Base-by-base conservation (phyloP, 2,888 invertebrate genomes). In the Liopterus haemorrhoidalis region DNA sequence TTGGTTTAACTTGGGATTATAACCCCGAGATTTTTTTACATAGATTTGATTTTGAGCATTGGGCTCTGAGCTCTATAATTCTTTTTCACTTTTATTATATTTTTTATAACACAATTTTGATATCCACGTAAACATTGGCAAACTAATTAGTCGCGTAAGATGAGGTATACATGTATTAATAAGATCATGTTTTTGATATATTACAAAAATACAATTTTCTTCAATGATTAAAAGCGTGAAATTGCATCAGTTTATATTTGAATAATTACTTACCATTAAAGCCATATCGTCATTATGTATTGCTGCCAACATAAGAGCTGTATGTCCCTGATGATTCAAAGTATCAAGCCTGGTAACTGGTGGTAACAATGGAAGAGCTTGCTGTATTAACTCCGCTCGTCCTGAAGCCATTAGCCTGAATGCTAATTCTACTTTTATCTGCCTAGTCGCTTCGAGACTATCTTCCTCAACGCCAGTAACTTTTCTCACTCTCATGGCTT, bases 351-450 rank as follows among this genome's bases (percentile, higher is more conserved):
- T 72, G 20, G 85, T 81, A 0, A 79, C 69, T 0, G 79, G 72
- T 0, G 91, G 83, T 45, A 92, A 68, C 2, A 90, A 63, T 2
- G 83, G 73, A n/a, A 85, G 70, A 0, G 88, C 87, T 62, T 85
- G 83, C 0, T 82, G 79, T 39, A 89, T 73, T 8, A 92, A 69
- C 57, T 91, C 91, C 0, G 83, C 73, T 2, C 89, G 71, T 0
- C 88, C 90, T n/a, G 84, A 82, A 2, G 81, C 73, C 60, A 92
- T 71, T 59, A 92, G 77, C 31, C 86, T 78, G 60, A 92, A 91
- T 0, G 88, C 89, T 51, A 91, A 72, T 18, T 82, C 82, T 16
- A 83, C 64, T 52, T 67, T 66, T 47, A 68, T 68, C 53, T 68
- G 67, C 32, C 60, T 56, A 1, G 66, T 59, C 3, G 67, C 67